Evolutionary conservation across 1,140 invertebrate species (phyloP).

Genomic region (Solenopsis invicta): DNA sequence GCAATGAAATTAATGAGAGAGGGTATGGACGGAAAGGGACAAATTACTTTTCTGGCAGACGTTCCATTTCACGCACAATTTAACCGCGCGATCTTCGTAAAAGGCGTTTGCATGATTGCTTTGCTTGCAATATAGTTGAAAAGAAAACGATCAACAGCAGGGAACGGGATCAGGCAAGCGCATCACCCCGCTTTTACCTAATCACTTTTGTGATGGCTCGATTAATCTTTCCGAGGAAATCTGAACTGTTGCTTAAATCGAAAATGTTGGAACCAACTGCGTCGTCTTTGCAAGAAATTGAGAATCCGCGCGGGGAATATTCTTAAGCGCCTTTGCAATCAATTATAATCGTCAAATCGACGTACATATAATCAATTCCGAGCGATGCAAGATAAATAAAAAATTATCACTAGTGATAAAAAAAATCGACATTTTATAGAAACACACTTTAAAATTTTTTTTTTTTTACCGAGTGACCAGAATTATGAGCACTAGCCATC

Average conservation of each 20-base stretch:
- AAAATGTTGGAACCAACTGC: not conserved
- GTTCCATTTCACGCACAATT: constrained; percentile 77
- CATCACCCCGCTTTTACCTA: constrained; percentile 60
- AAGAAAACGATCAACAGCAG: constrained; percentile 47
- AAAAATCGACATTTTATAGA: not conserved
- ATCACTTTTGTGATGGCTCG: constrained; percentile 62
- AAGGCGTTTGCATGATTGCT: constrained; percentile 73
- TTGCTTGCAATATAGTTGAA: constrained; percentile 62
- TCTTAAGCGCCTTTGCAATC: not conserved
- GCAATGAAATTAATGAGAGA: constrained; percentile 73
- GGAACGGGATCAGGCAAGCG: constrained; percentile 43
- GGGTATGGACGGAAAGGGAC: constrained; percentile 57
- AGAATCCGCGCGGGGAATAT: not conserved
- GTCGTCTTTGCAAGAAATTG: not conserved
- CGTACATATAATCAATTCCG: not conserved
- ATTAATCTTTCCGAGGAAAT: constrained; percentile 57
- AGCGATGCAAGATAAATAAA: not conserved
- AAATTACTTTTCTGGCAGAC: constrained; percentile 74
- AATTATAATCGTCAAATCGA: not conserved
- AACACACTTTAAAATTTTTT: not conserved
- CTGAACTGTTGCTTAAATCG: constrained; percentile 24
- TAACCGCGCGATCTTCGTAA: constrained; percentile 64
- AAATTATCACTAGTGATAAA: not conserved
- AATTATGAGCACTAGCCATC: not conserved
- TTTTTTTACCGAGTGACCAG: not conserved